These are phyloP conservation scores for Mustela nigripes DNA, from an alignment of 2,113 vertebrate genomes.

Conservation along the genomic window DNA sequence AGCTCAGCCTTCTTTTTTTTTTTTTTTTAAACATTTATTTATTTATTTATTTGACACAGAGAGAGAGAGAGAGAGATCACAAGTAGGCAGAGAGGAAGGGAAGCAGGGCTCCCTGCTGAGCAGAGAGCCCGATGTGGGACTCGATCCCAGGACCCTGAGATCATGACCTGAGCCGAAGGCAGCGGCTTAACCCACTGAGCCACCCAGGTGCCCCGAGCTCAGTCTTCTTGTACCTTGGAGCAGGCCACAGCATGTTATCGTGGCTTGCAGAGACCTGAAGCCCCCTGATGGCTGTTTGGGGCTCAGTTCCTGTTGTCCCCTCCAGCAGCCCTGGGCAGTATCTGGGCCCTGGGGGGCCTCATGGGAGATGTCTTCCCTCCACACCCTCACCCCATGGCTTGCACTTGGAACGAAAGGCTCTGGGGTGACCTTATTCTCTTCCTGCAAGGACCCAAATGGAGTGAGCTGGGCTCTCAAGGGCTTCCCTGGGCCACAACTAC, in stretches of 20 bases:
- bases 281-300: background rate
- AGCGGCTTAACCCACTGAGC: too few species aligned
- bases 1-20: background rate
- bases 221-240: background rate
- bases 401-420: background rate
- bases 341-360: background rate
- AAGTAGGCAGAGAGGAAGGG: too few species aligned
- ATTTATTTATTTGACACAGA: too few species aligned
- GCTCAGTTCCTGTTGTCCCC: background rate
- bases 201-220: background rate
- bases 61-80: too few species aligned
- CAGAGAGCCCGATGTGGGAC: too few species aligned
- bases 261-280: background rate
- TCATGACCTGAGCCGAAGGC: too few species aligned
- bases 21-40: too few species aligned
- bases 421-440: background rate
- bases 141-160: too few species aligned
- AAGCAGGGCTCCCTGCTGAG: too few species aligned
- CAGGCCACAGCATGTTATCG: background rate
- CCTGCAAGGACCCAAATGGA: background rate
- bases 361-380: background rate
- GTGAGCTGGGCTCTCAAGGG: background rate
- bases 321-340: background rate
- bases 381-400: accelerated
- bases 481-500: background rate